These are phyloP conservation scores for Xylota sylvarum DNA, from an alignment of 2,888 invertebrate genomes.

Conservation along the genomic window DNA sequence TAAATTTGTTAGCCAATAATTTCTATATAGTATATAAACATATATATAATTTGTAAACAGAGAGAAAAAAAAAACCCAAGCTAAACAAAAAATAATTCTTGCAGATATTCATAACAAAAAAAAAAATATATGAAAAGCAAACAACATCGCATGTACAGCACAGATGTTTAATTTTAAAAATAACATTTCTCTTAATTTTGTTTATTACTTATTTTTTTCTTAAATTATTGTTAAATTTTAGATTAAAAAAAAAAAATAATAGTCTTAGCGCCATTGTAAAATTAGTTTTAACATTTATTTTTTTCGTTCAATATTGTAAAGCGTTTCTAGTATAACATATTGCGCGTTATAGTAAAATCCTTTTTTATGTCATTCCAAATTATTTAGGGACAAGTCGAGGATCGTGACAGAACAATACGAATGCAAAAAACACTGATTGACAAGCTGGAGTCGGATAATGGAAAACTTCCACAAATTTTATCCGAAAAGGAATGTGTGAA, in stretches of 20 bases:
- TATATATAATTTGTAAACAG: conserved; percentile 31
- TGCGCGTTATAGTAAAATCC: conserved; percentile 11
- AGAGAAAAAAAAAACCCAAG: conserved; percentile 5
- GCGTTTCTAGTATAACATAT: background rate
- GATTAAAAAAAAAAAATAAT: conserved; percentile 13
- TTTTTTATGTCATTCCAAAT: conserved; percentile 12
- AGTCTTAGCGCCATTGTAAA: conserved; percentile 58
- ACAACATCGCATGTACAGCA: conserved; percentile 73
- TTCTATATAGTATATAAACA: too few relatives aligned
- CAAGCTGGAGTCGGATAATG: conserved; percentile 85
- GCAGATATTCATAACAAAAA: conserved; percentile 30
- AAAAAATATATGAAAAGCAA: conserved; percentile 10
- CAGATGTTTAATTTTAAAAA: conserved; percentile 58
- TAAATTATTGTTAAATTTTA: conserved; percentile 37
- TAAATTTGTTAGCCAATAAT: conserved; percentile 39
- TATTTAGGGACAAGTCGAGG: conserved; percentile 91
- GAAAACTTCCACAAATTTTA: conserved; percentile 84
- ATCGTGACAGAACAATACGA: conserved; percentile 93
- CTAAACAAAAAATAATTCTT: conserved; percentile 24
- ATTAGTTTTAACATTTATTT: conserved; percentile 38
- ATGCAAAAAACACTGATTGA: conserved; percentile 92
- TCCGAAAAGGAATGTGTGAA: conserved; percentile 88
- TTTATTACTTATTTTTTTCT: conserved; percentile 21
- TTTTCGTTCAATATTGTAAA: conserved; percentile 53
- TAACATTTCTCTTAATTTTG: conserved; percentile 2